Conservation (phyloP, 2,113 vertebrate species). For the Chlorodrepanis virens region DNA sequence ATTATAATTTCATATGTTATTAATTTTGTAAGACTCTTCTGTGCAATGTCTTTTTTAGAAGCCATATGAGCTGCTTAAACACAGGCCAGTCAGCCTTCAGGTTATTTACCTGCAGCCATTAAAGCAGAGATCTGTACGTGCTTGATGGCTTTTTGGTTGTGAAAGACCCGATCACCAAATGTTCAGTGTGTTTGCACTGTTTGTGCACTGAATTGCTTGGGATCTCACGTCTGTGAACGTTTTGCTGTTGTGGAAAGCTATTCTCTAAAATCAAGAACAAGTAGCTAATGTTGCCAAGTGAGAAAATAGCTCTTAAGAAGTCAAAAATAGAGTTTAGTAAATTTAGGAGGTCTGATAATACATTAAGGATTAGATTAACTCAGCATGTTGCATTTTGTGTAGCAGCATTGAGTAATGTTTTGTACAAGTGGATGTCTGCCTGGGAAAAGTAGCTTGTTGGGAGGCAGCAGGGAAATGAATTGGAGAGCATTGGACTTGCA, state of each 20-base stretch:
- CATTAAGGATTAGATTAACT: neutral
- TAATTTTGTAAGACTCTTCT: neutral
- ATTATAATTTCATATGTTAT: neutral
- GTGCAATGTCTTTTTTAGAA: neutral
- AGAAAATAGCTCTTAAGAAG: neutral
- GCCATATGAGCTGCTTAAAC: neutral
- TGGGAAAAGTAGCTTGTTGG: neutral
- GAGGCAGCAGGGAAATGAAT: neutral
- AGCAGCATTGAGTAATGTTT: neutral
- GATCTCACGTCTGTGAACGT: accelerated
- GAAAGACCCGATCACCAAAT: neutral
- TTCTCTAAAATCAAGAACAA: neutral
- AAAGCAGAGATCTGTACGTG: neutral
- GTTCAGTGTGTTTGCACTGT: neutral
- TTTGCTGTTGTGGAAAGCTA: neutral
- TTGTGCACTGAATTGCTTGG: neutral
- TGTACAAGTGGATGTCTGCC: neutral
- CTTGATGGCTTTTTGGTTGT: neutral
- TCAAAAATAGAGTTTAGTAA: neutral
- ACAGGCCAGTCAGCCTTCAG: neutral
- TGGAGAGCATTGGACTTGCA: accelerated
- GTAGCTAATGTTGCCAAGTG: neutral
- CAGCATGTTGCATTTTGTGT: neutral
- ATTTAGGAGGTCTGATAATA: neutral
- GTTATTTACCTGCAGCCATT: neutral